Evolutionary conservation across 2,113 vertebrate genomes (phyloP).

Genomic region (Jaculus jaculus): DNA sequence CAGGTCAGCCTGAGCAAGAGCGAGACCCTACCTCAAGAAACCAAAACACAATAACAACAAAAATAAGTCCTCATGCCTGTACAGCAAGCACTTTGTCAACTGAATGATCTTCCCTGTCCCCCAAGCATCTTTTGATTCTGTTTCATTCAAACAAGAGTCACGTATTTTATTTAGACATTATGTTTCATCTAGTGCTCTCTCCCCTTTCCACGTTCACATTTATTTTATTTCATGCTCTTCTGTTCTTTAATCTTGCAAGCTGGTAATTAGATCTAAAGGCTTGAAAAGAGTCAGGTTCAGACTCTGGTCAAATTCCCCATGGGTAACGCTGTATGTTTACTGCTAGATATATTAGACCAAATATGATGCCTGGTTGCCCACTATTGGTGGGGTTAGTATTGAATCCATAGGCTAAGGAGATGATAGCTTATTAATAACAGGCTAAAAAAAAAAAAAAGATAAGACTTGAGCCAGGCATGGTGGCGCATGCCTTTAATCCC

Average conservation of each 20-base stretch:
- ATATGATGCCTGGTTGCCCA: background rate
- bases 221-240: conserved; percentile 39
- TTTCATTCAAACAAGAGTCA: background rate
- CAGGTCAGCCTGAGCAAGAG: no score
- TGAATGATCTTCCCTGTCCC: no score
- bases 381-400: background rate
- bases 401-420: background rate
- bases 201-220: background rate
- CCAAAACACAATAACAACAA: no score
- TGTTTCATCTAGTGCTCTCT: background rate
- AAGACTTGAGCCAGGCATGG: no score
- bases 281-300: background rate
- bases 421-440: background rate
- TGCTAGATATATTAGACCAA: background rate
- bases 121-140: background rate
- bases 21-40: no score
- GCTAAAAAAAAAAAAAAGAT: background rate
- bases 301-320: background rate
- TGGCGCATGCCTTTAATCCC: no score
- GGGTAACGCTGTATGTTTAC: background rate
- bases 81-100: no score
- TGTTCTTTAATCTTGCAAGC: background rate
- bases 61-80: no score
- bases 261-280: conserved; percentile 15
- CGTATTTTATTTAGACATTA: background rate